phyloP scores from a whole-genome alignment of 2,797 vertebrate genomes.

The Coendou prehensilis region DNA sequence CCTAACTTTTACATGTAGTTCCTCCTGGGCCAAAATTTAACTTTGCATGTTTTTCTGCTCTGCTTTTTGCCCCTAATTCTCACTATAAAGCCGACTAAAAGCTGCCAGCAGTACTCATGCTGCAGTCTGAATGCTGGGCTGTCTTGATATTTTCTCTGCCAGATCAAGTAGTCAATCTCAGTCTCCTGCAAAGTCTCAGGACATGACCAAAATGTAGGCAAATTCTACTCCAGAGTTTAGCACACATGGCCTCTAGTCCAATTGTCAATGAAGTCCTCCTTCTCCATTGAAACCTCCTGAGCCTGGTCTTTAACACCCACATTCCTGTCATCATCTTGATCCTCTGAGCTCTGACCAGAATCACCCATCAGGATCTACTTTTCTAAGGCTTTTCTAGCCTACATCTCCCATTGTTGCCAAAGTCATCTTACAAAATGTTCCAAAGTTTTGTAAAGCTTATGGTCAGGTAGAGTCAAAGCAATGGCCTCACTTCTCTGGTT shows the following conservation, averaged over 20 bases:
- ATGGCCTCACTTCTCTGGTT: neutral
- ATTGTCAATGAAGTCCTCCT: neutral
- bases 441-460: neutral
- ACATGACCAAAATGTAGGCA: neutral
- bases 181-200: neutral
- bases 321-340: neutral
- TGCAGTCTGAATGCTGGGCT: neutral
- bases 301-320: neutral
- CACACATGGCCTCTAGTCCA: neutral
- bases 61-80: neutral
- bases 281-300: neutral
- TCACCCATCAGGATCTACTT: neutral
- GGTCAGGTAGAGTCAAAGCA: neutral
- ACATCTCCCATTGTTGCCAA: neutral
- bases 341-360: neutral
- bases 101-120: neutral
- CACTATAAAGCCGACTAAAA: neutral
- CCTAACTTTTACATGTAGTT: neutral
- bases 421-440: neutral
- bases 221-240: neutral
- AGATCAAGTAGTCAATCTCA: neutral
- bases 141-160: neutral
- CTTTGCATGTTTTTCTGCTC: neutral
- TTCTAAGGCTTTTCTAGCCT: neutral
- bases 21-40: neutral